Base-by-base conservation (phyloP, 2,113 vertebrate species). In the Brevimyrus niger region DNA sequence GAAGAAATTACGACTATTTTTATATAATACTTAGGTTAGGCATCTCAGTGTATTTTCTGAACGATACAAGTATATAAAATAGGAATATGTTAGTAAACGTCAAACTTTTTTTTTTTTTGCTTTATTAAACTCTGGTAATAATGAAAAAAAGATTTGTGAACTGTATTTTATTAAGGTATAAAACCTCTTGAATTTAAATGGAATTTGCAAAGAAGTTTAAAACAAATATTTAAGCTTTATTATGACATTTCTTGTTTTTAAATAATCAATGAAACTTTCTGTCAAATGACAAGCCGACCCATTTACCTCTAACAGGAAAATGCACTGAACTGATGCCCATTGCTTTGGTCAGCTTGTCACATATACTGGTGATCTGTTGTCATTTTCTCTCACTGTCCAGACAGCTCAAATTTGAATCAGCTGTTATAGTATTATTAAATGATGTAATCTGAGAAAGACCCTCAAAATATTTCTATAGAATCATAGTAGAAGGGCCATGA, bases 21-120 rank as follows among this genome's bases (percentile, higher is more conserved):
- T 84, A 53, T 89, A 89, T n/a, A 84, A 82, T 89, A 83, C 50
- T 58, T 83, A 83, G 21, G 51, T 89, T 84, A 58, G 42, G 50
- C 76, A 89, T 19, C 69, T 82, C 69, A 76, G 93, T 89, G 92
- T 93, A 94, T 92, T 92, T 93, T 95, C 88, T 95, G 94, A 91
- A 84, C 38, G 46, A 47, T 58, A 46, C 23, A 89, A 89, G 13
- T 61, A 84, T 84, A 42, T 85, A 47, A 69, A 69, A 73, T 44
- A 58, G 19, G 31, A 17, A 93, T 89, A 91, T 89, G 92, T 91
- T 93, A 92, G 92, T 93, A 90, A 93, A 90, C 10, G 88, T 50
- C 90, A 92, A 90, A 90, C 42, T 88, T 50, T 89, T 87, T 92
- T 15, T 4, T 50, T 86, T 93, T 93, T 89, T 89, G 87, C 91